These are phyloP conservation scores for Vireo griseus DNA, from an alignment of 2,797 vertebrate genomes.

Conservation along the genomic window DNA sequence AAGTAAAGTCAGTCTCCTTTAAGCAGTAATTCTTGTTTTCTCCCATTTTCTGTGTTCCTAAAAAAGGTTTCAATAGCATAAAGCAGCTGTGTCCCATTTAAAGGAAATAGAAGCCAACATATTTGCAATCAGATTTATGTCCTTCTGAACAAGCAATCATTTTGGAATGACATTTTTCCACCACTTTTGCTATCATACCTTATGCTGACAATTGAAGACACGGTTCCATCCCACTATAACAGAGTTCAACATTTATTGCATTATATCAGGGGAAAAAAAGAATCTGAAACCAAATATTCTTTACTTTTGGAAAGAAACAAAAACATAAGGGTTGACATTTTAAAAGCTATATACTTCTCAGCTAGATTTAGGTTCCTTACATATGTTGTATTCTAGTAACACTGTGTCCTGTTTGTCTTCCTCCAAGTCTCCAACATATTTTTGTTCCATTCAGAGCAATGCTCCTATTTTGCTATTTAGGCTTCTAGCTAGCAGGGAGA, in stretches of 20 bases:
- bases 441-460: not conserved
- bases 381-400: not conserved
- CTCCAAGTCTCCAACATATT: not conserved
- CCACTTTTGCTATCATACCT: not conserved
- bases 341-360: not conserved
- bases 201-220: not conserved
- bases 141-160: not conserved
- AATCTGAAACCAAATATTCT: not conserved
- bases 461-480: not conserved
- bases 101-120: not conserved
- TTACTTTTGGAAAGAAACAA: not conserved
- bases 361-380: not conserved
- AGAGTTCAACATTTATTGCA: not conserved
- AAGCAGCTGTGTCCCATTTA: not conserved
- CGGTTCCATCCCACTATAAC: not conserved
- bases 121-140: not conserved
- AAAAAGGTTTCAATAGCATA: not conserved
- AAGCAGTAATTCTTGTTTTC: not conserved
- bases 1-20: not conserved
- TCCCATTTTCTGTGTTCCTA: not conserved
- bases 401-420: not conserved
- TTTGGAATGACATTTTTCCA: not conserved
- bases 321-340: not conserved
- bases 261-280: accelerated
- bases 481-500: not conserved